A percentile compares a stretch with the other conserved stretches of the same genome.
phyloP scores from a whole-genome alignment of 1,140 invertebrate species.

The Linepithema humile region DNA sequence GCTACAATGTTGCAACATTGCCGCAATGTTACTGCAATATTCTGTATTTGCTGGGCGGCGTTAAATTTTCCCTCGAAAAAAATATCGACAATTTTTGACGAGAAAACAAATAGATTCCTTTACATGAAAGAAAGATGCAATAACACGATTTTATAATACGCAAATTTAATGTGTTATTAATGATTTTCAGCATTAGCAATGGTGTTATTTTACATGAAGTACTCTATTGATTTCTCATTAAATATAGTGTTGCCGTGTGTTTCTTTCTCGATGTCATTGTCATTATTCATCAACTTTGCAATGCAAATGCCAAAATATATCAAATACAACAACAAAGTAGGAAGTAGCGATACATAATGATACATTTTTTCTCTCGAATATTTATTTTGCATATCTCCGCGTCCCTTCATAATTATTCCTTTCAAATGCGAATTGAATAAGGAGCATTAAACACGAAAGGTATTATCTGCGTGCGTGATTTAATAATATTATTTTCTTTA shows the following conservation, averaged over 20 bases:
- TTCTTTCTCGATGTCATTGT: slow-evolving; percentile 19
- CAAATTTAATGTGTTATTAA: slow-evolving; percentile 11
- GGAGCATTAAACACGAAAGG: slow-evolving; percentile 33
- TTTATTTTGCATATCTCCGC: slow-evolving; percentile 43
- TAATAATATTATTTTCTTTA: slow-evolving; percentile 28
- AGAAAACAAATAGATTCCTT: too few relatives aligned
- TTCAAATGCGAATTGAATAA: slow-evolving; percentile 32
- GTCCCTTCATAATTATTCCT: slow-evolving; percentile 25
- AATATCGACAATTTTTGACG: too few relatives aligned
- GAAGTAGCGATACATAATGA: background rate
- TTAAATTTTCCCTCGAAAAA: too few relatives aligned
- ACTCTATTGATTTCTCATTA: slow-evolving; percentile 28
- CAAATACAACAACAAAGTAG: background rate
- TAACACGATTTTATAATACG: too few relatives aligned
- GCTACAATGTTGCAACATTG: too few relatives aligned
- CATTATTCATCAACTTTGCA: slow-evolving; percentile 23
- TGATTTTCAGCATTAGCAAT: background rate
- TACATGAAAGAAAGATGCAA: too few relatives aligned
- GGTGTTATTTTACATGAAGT: background rate
- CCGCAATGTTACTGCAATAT: too few relatives aligned
- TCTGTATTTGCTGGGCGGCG: too few relatives aligned
- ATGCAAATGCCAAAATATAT: slow-evolving; percentile 1
- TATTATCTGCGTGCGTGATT: slow-evolving; percentile 31
- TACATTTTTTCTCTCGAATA: slow-evolving; percentile 22
- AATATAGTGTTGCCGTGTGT: background rate